A percentile compares a stretch with the other conserved stretches of the same genome.
Evolutionary conservation across 2,888 invertebrate genomes (phyloP).

Genomic region (Aphidoletes aphidimyza): DNA sequence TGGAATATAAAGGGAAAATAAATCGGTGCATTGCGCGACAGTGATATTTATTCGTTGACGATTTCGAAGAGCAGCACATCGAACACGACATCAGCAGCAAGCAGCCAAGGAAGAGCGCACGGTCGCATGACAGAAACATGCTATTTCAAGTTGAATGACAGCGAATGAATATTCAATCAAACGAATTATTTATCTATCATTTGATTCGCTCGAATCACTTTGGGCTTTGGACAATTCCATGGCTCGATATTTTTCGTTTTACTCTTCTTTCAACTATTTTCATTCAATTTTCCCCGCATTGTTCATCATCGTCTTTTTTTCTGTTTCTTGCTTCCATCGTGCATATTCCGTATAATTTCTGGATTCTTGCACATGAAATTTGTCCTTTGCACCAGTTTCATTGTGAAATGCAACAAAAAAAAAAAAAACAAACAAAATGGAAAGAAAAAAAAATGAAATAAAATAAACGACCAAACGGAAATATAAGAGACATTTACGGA

Average conservation of each 20-base stretch:
- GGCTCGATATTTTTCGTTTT: too few relatives aligned
- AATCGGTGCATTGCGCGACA: constrained; percentile 28
- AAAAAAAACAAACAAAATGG: neutral
- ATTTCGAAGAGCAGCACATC: neutral
- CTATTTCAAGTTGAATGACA: constrained; percentile 28
- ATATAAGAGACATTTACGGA: too few relatives aligned
- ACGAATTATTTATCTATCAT: constrained; percentile 51
- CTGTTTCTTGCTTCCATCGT: neutral
- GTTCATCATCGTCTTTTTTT: neutral
- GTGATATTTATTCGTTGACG: constrained; percentile 29
- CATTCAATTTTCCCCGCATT: constrained; percentile 36
- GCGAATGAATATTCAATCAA: constrained; percentile 51
- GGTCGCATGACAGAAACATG: constrained; percentile 41
- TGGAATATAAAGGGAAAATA: neutral
- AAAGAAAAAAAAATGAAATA: neutral
- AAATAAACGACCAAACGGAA: neutral
- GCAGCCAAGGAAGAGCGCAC: neutral
- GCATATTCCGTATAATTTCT: neutral
- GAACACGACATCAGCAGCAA: neutral
- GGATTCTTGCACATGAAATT: neutral
- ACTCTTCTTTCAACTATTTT: neutral
- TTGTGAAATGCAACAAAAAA: neutral
- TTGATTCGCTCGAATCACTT: constrained; percentile 23
- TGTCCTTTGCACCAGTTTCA: neutral
- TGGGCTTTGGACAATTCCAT: constrained; percentile 42